Percentiles rank a stretch among this genome's conserved stretches.
Conservation (phyloP, 2,113 vertebrate genomes). For the Tretioscincus oriximinensis region DNA sequence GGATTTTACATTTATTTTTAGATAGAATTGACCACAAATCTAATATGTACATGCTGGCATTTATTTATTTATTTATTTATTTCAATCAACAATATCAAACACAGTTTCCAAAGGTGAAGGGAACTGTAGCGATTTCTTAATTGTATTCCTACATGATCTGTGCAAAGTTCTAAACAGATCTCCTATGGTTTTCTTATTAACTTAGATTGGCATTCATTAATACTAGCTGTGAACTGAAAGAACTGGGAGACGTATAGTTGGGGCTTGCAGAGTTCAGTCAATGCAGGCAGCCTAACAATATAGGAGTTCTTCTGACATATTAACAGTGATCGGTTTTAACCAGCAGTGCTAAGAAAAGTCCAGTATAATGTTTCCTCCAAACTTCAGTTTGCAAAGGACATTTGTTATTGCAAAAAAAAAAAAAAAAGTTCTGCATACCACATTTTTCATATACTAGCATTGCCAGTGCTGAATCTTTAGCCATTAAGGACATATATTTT, state of each 20-base stretch:
- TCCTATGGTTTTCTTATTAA: constrained; percentile 34
- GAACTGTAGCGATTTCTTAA: constrained; percentile 47
- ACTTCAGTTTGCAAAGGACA: not conserved
- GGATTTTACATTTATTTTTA: constrained; percentile 28
- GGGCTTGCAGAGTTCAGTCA: not conserved
- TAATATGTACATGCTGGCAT: too few relatives aligned
- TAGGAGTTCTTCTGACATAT: fast-evolving
- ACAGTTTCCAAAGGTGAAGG: constrained; percentile 5
- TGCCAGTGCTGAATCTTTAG: not conserved
- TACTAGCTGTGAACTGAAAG: constrained; percentile 43
- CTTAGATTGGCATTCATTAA: constrained; percentile 34
- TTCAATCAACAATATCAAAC: constrained; percentile 10
- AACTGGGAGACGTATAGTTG: constrained; percentile 15
- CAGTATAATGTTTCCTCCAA: not conserved
- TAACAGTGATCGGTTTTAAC: not conserved
- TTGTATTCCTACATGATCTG: constrained; percentile 33
- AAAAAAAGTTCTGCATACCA: not conserved
- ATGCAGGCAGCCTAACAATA: not conserved
- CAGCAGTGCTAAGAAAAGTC: not conserved
- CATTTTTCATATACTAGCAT: not conserved
- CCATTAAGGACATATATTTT: not conserved
- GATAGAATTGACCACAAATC: constrained; percentile 3
- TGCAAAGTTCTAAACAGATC: constrained; percentile 26
- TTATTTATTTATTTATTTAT: too few relatives aligned
- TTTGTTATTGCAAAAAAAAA: not conserved